Evolutionary conservation across 2,888 invertebrate genomes (phyloP), one percentile per base, ranked within the genome.

Genomic region (Teleogryllus oceanicus): DNA sequence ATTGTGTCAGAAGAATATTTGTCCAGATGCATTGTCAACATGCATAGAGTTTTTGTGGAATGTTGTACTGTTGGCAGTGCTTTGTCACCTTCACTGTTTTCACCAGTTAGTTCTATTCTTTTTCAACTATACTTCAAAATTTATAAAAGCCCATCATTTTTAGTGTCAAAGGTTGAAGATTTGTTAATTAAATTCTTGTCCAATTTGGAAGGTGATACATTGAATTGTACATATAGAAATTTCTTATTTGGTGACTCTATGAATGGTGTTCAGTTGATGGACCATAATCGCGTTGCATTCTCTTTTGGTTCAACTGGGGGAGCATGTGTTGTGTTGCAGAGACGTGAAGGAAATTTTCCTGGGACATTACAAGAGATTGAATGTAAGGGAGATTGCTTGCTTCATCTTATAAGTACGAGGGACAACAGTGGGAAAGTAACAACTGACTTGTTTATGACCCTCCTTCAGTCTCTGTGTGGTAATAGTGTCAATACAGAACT

Each of bases 31-130:
- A 84, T 88, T 77, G 85, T 86, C 77, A 85, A 83, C 82, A 83
- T 88, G 37, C 83, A 85, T 1, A 86, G 85, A 82, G 85, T 86
- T 82, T 88, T 87, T 80, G 80, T 50, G 18, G 77, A 77, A n/a
- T 62, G 62, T 62, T 62, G 62, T n/a, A 75, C 20, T 75, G 37
- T 37, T 49, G 49, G 50, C 37, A 49, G 77, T 50, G 49, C 49
- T 50, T n/a, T 77, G 11, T 24, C 21, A 13, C 86, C 86, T 81
- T 83, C 84, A 79, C 83, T 87, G 24, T 77, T 49, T 49, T 77
- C 78, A 74, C 78, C 80, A 24, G 82, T 83, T 13, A 81, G 86
- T 24, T 84, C 85, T 21, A 86, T 87, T 16, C 82, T 87, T 51
- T 87, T 87, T 82, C 83, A 83, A 76, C 80, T 85, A 13, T 82